phyloP scores from a whole-genome alignment of 2,888 invertebrate species.

The Drosophila diplacantha region DNA sequence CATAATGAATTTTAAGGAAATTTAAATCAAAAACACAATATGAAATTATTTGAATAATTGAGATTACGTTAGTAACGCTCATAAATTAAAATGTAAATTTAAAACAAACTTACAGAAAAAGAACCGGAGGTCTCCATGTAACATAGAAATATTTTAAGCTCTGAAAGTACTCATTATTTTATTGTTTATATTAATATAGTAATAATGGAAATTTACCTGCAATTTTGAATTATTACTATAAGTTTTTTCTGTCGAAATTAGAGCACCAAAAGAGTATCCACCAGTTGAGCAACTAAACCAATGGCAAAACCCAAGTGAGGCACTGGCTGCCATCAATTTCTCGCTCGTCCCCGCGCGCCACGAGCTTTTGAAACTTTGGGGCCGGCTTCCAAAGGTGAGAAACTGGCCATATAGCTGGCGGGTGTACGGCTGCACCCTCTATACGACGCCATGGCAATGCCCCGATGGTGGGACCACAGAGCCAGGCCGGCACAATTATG shows the following conservation, averaged over 20 bases:
- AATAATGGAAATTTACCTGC: background rate
- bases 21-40: background rate
- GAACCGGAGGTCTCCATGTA: background rate
- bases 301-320: background rate
- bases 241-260: background rate
- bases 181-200: background rate
- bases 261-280: constrained; percentile 15
- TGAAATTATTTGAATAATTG: background rate
- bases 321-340: constrained; percentile 36
- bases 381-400: constrained; percentile 71
- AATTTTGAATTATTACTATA: background rate
- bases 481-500: constrained; percentile 53
- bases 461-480: constrained; percentile 26
- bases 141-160: background rate
- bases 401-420: constrained; percentile 68
- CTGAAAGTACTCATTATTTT: too few relatives aligned
- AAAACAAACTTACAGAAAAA: background rate
- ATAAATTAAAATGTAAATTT: background rate
- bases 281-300: background rate
- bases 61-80: too few relatives aligned
- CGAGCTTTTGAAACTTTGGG: constrained; percentile 49
- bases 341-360: constrained; percentile 35
- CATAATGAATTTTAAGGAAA: background rate
- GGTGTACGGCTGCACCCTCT: constrained; percentile 59
- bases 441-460: constrained; percentile 17